Base-by-base conservation (phyloP, 2,888 invertebrate species). In the Brachyptera risi region DNA sequence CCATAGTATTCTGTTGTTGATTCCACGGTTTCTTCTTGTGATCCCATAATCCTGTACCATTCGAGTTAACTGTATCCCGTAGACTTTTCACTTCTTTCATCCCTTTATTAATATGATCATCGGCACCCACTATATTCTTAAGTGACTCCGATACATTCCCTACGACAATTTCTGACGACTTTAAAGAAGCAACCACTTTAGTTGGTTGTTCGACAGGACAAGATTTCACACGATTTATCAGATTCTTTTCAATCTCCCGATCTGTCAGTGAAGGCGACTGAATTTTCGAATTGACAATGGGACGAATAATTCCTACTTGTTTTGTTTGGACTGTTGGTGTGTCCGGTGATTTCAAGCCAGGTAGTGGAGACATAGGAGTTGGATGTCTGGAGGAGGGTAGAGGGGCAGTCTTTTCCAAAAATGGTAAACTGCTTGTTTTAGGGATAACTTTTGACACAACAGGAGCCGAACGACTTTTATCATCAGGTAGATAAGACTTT, bases 1-100 rank as follows among this genome's bases (percentile, higher is more conserved):
- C 90, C 78, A 92, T 85, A 27, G 85, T 82, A 68, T 88, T 87
- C 35, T 62, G 61, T 68, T 84, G 87, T 71, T 82, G 78, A 67
- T 83, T 78, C 76, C 78, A 78, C 21, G 76, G 75, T 63, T 77
- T 77, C 60, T 74, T 74, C 59, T 67, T 70, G 23, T 11, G 1
- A 61, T 76, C 76, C 78, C 77, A 74, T 62, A 74, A 70, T 42
- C 70, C 74, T 35, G 71, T 63, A 58, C 50, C 63, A 56, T 67
- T 67, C 11, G 60, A 59, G 38, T 63, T 60, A 42, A 63, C 59
- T 38, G 17, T 40, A 23, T 56, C 63, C 40, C 27, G 58, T 44
- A 58, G 38, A 59, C 58, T 63, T 49, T 60, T 58, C 57, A 50
- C 62, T 40, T 54, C 62, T 23, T 56, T 61, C 62, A 62, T 54